Base-by-base conservation (phyloP, 2,797 vertebrate genomes). In the Jordanella pulchra region DNA sequence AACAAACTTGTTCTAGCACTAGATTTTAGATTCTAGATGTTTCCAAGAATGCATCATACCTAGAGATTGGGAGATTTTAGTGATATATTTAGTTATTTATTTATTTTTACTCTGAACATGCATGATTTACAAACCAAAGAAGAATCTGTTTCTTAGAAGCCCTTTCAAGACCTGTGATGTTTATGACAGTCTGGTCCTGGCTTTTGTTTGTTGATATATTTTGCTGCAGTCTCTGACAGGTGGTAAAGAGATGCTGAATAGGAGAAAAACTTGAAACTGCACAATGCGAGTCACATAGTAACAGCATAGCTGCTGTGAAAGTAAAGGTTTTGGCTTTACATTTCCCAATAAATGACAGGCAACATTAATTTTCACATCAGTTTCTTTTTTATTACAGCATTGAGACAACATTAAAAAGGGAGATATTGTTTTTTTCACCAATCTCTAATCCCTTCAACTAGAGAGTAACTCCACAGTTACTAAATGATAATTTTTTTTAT, bases 61-160 rank as follows among this genome's bases (percentile, higher is more conserved):
- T 63, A 45, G 12, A 65, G 11, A 75, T 65, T 21, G 56, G 17
- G 32, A 28, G 45, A 56, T 70, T 63, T 79, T 65, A 15, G 53
- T 2, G 32, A 65, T 23, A 35, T 7, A 39, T 39, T 39, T 39
- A 39, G n/a, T n/a, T n/a, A n/a, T n/a, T n/a, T n/a, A n/a, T n/a
- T n/a, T n/a, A 18, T 32, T 58, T 60, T 18, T 60, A 23, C 18
- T 35, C 23, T 35, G 9, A 32, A 12, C 7, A 60, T 35, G 7
- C 56, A 23, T 23, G 56, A 18, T 10, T 39, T 5, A 39, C 21
- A 61, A 61, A 61, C 56, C 18, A 61, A n/a, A 14, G 4, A n/a
- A 39, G 35, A 61, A 61, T 61, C 32, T 12, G 10, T 18, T 23
- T 21, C 10, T 32, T 6, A 23, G 4, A 60, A 39, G 3, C 18